Evolutionary conservation across 2,113 vertebrate species (phyloP).

Genomic region (Cololabis saira): DNA sequence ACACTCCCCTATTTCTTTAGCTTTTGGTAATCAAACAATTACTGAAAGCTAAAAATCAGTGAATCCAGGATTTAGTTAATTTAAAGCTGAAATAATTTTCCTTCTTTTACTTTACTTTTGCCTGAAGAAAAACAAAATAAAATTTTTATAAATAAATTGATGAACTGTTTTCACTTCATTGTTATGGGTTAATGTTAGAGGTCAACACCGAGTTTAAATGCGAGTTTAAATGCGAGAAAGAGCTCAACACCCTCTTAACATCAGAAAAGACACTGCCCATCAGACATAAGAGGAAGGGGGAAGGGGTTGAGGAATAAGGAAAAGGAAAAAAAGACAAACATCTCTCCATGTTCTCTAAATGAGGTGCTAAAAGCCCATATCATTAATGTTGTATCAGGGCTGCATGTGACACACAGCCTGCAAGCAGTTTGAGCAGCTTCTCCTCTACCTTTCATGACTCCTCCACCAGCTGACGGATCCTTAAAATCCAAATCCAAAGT

Average conservation of each 20-base stretch:
- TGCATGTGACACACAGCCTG: conserved; percentile 50
- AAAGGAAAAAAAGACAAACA: conserved; percentile 64
- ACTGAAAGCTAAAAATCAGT: not conserved
- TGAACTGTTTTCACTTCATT: conserved; percentile 38
- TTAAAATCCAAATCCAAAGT: conserved; percentile 49
- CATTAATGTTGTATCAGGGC: conserved; percentile 59
- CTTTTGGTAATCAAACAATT: not conserved
- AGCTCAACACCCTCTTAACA: conserved; percentile 50
- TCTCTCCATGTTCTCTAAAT: conserved; percentile 63
- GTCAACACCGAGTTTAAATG: conserved; percentile 27
- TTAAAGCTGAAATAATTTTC: not conserved
- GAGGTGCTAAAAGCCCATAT: conserved; percentile 70
- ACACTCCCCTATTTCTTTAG: conserved; percentile 19
- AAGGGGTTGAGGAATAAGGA: conserved; percentile 23
- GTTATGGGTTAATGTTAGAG: conserved; percentile 30
- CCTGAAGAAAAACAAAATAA: too few relatives aligned
- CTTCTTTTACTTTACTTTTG: not conserved
- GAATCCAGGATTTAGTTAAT: not conserved
- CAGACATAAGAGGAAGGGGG: conserved; percentile 48
- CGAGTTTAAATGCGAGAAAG: conserved; percentile 39
- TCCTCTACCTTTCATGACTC: conserved; percentile 77
- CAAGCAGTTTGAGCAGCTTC: conserved; percentile 30
- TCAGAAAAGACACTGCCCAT: conserved; percentile 54
- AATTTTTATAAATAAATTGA: not conserved
- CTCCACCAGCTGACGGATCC: conserved; percentile 20